phyloP scores from a whole-genome alignment of 2,888 invertebrate species.

The Brachypterus glaber region DNA sequence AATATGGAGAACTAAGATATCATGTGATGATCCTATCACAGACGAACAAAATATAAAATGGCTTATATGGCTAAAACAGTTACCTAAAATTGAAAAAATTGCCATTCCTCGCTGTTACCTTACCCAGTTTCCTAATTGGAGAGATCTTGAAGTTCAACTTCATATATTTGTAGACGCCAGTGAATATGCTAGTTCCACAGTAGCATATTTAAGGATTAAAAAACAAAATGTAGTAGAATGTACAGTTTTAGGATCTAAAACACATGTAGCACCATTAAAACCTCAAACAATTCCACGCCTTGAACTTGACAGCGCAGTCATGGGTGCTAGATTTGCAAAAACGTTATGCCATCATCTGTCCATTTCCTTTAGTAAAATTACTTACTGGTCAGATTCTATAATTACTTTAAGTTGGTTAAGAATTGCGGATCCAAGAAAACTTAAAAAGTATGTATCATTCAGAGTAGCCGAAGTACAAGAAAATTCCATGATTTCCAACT shows the following conservation, averaged over 20 bases:
- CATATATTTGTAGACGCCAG: conserved; percentile 16
- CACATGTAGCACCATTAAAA: conserved; percentile 22
- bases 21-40: conserved; percentile 16
- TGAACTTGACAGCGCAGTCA: conserved; percentile 20
- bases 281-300: conserved; percentile 21
- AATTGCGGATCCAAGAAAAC: conserved; percentile 20
- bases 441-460: conserved; percentile 23
- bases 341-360: conserved; percentile 13
- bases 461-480: conserved; percentile 21
- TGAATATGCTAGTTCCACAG: conserved; percentile 21
- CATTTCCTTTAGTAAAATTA: conserved; percentile 11
- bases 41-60: conserved; percentile 18
- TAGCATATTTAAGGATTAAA: conserved; percentile 18
- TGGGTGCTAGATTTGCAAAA: conserved; percentile 15
- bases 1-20: conserved; percentile 8
- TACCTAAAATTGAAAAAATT: conserved; percentile 18
- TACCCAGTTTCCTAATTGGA: conserved; percentile 1
- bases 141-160: conserved; percentile 3
- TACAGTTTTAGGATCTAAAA: conserved; percentile 19
- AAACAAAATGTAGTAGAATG: conserved; percentile 6
- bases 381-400: conserved; percentile 26
- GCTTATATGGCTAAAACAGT: conserved; percentile 17
- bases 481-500: conserved; percentile 15
- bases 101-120: conserved; percentile 20
- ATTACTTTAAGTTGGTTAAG: conserved; percentile 23